phyloP scores from a whole-genome alignment of 2,113 vertebrate species.

The Etheostoma cragini region DNA sequence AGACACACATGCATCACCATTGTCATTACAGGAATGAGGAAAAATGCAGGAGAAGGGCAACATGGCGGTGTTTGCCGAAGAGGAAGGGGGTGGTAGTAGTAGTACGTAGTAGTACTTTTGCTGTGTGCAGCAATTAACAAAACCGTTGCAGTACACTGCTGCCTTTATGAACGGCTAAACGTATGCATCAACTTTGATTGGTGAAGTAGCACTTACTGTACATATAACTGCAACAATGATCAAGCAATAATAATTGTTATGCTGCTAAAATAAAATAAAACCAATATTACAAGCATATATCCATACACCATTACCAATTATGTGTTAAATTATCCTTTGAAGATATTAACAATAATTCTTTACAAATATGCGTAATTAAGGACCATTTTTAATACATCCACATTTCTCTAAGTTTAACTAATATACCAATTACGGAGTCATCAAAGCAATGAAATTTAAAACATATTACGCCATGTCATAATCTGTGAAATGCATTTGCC shows the following conservation, averaged over 20 bases:
- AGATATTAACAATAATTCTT: conserved; percentile 6
- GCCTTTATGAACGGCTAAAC: not conserved
- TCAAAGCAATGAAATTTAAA: conserved; percentile 9
- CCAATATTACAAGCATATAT: too few species aligned
- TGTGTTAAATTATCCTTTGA: not conserved
- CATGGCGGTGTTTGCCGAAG: not conserved
- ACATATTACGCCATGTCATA: conserved; percentile 35
- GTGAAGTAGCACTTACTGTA: not conserved
- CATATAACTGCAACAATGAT: not conserved
- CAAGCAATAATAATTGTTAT: not conserved
- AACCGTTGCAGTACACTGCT: not conserved
- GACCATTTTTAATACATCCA: not conserved
- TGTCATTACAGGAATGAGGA: not conserved
- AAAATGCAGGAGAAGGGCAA: not conserved
- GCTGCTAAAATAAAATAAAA: not conserved
- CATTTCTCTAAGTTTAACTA: conserved; percentile 15
- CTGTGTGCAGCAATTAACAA: not conserved
- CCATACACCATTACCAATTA: not conserved
- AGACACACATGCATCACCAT: too few species aligned
- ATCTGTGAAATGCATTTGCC: conserved; percentile 56
- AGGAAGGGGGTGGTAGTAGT: not conserved
- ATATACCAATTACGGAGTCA: conserved; percentile 43
- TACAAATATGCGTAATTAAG: conserved; percentile 19
- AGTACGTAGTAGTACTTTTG: not conserved
- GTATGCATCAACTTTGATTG: not conserved